Evolutionary conservation across 2,888 invertebrate genomes (phyloP).

Genomic region (Poecilobothrus nobilitatus): DNA sequence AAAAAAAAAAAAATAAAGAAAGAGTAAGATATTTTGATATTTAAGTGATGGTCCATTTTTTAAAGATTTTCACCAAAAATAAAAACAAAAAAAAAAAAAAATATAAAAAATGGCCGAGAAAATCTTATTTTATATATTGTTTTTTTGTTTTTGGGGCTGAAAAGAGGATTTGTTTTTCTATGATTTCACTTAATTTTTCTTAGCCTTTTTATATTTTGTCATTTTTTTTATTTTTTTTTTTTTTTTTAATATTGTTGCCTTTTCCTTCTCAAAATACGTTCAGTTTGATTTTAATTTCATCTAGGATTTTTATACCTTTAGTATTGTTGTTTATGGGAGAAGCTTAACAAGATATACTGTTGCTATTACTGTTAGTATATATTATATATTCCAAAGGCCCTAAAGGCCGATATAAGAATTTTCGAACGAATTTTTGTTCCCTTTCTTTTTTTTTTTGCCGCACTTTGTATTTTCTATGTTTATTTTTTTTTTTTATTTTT

Average conservation of each 20-base stretch:
- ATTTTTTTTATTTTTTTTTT: neutral
- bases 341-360: too few species aligned
- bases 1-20: neutral
- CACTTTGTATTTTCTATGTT: too few species aligned
- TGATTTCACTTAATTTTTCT: slow-evolving; percentile 3
- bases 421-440: too few species aligned
- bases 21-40: neutral
- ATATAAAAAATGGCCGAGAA: neutral
- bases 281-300: neutral
- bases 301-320: neutral
- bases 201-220: too few species aligned
- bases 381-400: too few species aligned
- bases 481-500: too few species aligned
- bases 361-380: too few species aligned
- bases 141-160: neutral
- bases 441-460: too few species aligned
- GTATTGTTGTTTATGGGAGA: neutral
- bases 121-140: neutral
- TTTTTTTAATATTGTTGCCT: neutral
- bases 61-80: neutral
- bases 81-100: neutral
- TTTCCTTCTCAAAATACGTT: neutral
- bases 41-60: neutral
- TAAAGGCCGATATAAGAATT: too few species aligned
- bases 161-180: neutral